Evolutionary conservation across 2,888 invertebrate genomes (phyloP), one percentile per base, ranked within the genome.

Genomic region (Dendrolimus houi): DNA sequence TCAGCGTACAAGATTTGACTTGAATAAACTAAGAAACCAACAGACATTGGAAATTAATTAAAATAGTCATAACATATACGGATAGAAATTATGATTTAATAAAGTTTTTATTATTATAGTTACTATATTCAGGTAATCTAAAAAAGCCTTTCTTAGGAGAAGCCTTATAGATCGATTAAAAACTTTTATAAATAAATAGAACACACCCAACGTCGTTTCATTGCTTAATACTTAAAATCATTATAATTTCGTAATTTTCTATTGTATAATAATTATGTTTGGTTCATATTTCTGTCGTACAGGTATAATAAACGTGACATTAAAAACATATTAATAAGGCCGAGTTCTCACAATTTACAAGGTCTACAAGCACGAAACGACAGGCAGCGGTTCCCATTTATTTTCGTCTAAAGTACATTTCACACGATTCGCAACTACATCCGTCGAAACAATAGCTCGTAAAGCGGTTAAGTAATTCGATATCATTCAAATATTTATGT

Each of bases 371-470:
- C 60, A 58, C 67, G 65, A 59, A 63, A 63, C 64, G 63, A 65
- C 60, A 62, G 59, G 62, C 29, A 3, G 29, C 65, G 63, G 66
- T 70, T 67, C 70, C 66, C 60, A 59, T 68, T 71, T 58, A 55
- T 54, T 56, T 47, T 54, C n/a, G 56, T 55, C 54, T 54, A 57
- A 57, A 62, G 57, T 55, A 55, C 56, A 61, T 71, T 70, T 65
- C 72, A 70, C 71, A 68, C 60, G 53, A 59, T 64, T 61, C 62
- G 66, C 59, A 64, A 66, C 63, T 60, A 54, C 53, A 58, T 53
- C 54, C 52, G 68, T 68, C 67, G 60, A 74, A 47, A 86, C 87
- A 87, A 87, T 86, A 65, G 78, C n/a, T 70, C 57, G 71, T 79
- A 74, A 75, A 74, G 64, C 62, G 64, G 70, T 74, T 71, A 67